These are phyloP conservation scores for Urosaurus nigricauda DNA, from an alignment of 2,797 vertebrate species.

Conservation along the genomic window DNA sequence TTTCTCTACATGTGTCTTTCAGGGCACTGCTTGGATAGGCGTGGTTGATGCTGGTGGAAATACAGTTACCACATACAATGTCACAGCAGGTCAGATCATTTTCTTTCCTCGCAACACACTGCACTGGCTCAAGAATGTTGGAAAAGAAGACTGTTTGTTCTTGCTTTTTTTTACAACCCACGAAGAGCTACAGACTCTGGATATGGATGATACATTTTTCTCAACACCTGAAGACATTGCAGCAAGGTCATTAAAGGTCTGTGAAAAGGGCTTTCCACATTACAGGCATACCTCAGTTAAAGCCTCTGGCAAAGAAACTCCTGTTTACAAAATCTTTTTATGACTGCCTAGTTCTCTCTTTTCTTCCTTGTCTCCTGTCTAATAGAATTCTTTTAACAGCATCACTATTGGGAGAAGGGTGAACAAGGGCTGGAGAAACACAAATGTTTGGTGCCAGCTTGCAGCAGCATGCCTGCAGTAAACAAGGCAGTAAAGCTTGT, in stretches of 20 bases:
- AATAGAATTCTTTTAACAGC: no score
- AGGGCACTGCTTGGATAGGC: slow-evolving; percentile 77
- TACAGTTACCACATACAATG: slow-evolving; percentile 67
- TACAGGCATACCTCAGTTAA: no score
- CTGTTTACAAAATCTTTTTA: no score
- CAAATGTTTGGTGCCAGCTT: no score
- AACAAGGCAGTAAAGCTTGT: no score
- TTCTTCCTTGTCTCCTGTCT: no score
- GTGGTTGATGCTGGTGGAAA: slow-evolving; percentile 65
- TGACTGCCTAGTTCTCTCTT: no score
- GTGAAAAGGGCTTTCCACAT: background rate
- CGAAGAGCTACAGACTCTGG: slow-evolving; percentile 77
- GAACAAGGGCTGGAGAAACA: no score
- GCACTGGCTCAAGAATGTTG: slow-evolving; percentile 78
- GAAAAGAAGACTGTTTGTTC: slow-evolving; percentile 74
- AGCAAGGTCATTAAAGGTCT: slow-evolving; percentile 75
- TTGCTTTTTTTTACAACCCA: slow-evolving; percentile 78
- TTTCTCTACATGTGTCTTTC: slow-evolving; percentile 2
- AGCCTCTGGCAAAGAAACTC: no score
- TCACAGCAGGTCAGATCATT: slow-evolving; percentile 75
- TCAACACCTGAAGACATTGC: slow-evolving; percentile 76
- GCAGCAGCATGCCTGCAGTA: no score
- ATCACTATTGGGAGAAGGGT: no score
- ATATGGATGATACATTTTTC: slow-evolving; percentile 77
- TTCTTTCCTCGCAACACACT: slow-evolving; percentile 78